A percentile compares a stretch with the other conserved stretches of the same genome.
These are phyloP conservation scores for Leptopilina drosophilae DNA, from an alignment of 2,888 invertebrate species.

Conservation along the genomic window DNA sequence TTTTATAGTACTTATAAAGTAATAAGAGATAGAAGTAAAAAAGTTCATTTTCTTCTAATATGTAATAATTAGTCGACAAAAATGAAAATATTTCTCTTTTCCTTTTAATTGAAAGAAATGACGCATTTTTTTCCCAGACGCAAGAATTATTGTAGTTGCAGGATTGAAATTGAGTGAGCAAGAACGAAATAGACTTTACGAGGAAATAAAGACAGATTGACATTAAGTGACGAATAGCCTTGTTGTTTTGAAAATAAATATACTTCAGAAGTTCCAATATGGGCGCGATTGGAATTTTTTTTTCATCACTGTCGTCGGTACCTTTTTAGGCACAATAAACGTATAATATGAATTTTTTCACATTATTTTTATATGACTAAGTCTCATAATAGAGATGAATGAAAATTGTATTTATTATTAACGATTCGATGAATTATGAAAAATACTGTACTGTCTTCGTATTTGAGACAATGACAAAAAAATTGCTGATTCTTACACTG, in stretches of 20 bases:
- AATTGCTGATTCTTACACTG: too few relatives aligned
- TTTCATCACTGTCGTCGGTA: not conserved
- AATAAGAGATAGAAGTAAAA: too few relatives aligned
- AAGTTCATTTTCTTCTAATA: too few relatives aligned
- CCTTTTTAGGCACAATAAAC: constrained; percentile 21
- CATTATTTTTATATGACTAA: constrained; percentile 24
- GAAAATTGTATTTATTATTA: not conserved
- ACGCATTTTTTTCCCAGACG: not conserved
- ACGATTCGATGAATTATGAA: not conserved
- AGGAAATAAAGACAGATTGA: constrained; percentile 29
- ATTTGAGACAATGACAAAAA: too few relatives aligned
- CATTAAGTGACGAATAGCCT: constrained; percentile 23
- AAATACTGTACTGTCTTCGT: too few relatives aligned
- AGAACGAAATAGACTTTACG: constrained; percentile 18
- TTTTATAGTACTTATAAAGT: too few relatives aligned
- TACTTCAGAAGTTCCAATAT: constrained; percentile 4
- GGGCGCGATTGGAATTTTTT: not conserved
- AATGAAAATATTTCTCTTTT: not conserved
- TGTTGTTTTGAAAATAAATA: not conserved
- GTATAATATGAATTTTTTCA: not conserved
- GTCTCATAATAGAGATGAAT: not conserved
- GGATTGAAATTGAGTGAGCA: not conserved
- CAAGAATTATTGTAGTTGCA: not conserved
- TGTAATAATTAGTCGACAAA: not conserved
- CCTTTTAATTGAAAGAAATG: not conserved